Evolutionary conservation across 2,888 invertebrate species (phyloP), one percentile per base, ranked within the genome.

Genomic region (Amphipyra berbera): DNA sequence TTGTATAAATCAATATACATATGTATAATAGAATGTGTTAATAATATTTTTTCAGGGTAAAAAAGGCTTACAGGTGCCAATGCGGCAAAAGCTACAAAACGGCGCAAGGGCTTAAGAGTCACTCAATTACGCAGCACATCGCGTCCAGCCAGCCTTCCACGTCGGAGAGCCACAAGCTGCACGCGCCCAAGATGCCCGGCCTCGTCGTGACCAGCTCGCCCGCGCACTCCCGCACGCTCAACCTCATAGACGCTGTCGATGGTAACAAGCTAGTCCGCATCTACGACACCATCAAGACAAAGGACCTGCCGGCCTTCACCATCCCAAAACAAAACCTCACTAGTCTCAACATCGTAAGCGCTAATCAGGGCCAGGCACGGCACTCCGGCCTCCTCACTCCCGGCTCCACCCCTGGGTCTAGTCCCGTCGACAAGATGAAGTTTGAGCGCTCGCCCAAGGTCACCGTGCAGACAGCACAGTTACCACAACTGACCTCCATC

Each of bases 71-170:
- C 95, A 97, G 97, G 89, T 98, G 98, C 90, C 96, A 96, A 87
- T 98, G 98, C 95, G 97, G 97, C 82, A 98, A 98, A 95, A 97
- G 96, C 88, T 98, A 98, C 95, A 97, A 97, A 93, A 97, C 97
- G 71, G 95, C 96, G 52, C 97, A 97, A 90, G 97, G 97, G 62
- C 95, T 98, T 83, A 97, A 97, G 86, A 96, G 96, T 82, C 98
- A 98, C 88, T 96, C 96, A 1, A 84, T 88, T 66, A 69, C 88
- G 0, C 90, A 91, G 53, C 93, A 92, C 79, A 84, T 88, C 27
- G 85, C 79, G 45, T 73, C 76, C 1, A 75, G 76, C 62, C 80
- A 69, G 57, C 69, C 81, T 3, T 68, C 73, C 38, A 72, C 84
- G 2, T 72, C 79, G 6, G 78, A 78, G 9, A 48, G 53, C 21